phyloP scores from a whole-genome alignment of 2,113 vertebrate species.

The Bostrychus sinensis region DNA sequence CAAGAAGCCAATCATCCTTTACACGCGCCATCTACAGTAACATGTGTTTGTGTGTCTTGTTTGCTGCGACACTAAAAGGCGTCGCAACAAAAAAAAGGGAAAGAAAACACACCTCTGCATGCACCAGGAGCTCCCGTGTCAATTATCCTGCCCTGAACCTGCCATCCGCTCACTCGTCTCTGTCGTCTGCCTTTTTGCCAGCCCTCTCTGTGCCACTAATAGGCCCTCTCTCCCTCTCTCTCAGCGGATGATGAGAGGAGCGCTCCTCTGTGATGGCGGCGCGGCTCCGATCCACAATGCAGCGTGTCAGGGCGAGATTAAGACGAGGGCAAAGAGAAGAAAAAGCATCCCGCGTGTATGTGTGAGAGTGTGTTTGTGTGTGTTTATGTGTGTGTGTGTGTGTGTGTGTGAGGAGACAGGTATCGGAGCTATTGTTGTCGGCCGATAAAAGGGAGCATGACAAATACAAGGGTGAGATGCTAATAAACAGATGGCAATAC shows the following conservation, averaged over 20 bases:
- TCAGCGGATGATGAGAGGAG: conserved; percentile 78
- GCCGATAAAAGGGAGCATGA: conserved; percentile 74
- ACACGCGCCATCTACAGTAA: conserved; percentile 18
- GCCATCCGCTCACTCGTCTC: conserved; percentile 63
- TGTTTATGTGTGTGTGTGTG: too few species aligned
- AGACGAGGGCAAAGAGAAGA: conserved; percentile 71
- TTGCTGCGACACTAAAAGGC: conserved; percentile 69
- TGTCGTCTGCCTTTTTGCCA: conserved; percentile 69
- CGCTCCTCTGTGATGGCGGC: conserved; percentile 78
- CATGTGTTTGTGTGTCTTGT: conserved; percentile 58
- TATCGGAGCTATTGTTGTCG: conserved; percentile 80
- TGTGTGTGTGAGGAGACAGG: conserved; percentile 69
- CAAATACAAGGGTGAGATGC: conserved; percentile 75
- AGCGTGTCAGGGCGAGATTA: conserved; percentile 77
- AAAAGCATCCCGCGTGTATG: conserved; percentile 56
- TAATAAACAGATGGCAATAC: conserved; percentile 82
- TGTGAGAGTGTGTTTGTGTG: too few species aligned
- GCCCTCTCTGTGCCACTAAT: conserved; percentile 78
- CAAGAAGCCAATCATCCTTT: conserved; percentile 24
- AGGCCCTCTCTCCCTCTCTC: conserved; percentile 70
- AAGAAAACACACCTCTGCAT: conserved; percentile 72
- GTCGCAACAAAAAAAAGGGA: conserved; percentile 45
- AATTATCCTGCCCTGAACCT: conserved; percentile 82
- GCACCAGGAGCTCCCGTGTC: conserved; percentile 75
- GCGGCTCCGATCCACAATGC: conserved; percentile 69